Base-by-base conservation (phyloP, 1,140 invertebrate genomes). In the Aradophagus sp. region DNA sequence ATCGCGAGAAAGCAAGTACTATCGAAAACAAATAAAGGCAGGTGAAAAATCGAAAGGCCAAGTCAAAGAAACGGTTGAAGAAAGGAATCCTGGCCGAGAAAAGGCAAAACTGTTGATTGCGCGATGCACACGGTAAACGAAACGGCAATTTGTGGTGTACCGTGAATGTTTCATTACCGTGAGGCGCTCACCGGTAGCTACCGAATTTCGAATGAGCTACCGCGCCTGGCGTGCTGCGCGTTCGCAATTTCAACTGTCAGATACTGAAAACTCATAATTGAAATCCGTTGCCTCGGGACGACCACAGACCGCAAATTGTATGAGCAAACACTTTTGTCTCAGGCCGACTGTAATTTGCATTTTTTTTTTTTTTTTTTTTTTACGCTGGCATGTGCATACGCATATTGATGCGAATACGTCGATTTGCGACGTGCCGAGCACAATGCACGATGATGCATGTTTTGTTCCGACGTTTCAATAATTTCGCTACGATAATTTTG, bases 171-270 rank as follows among this genome's bases (percentile, higher is more conserved):
- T 86, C 84, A 86, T 84, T 84, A 86, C 79, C 63, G 71, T 61
- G 77, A 78, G 77, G 77, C 75, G 77, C 75, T 77, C 77, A 55
- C 34, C 66, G 72, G 38, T 73, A 79, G 84, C 84, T 86, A 86
- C 84, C 84, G 84, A 84, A 86, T 86, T 86, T 84, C 78, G 80
- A 83, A 85, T 84, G 82, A 84, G 82, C 82, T 84, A 81, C 81
- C 73, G 62, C 62, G 48, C 61, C 42, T 2, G 42, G 73, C 52
- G 56, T 16, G 58, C 58, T 72, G n/a, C n/a, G 65, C 45, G 50
- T 59, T 71, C 56, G 65, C 44, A 63, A 56, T 66, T 55, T 55
- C 58, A 67, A 68, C 76, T 74, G 75, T 77, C 79, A 74, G 75
- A 67, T 67, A 70, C 72, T 73, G 74, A 80, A 77, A 77, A 79